Evolutionary conservation across 2,888 invertebrate species (phyloP).

Genomic region (Andrena marginata): DNA sequence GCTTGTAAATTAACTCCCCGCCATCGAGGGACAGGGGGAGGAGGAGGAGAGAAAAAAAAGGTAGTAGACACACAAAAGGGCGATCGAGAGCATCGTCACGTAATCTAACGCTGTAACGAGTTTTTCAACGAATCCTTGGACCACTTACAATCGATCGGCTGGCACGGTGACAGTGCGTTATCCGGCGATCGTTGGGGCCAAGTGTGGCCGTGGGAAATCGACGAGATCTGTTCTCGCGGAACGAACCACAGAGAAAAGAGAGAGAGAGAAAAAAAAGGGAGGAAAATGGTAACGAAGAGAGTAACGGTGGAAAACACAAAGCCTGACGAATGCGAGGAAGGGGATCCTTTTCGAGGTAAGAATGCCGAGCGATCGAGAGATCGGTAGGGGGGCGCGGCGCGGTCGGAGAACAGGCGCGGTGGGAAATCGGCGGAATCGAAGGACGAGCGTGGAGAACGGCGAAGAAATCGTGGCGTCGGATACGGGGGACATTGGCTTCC

Average conservation of each 20-base stretch:
- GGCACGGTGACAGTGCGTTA: slow-evolving; percentile 41
- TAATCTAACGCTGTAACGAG: slow-evolving; percentile 2
- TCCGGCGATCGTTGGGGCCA: neutral
- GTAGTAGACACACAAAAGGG: neutral
- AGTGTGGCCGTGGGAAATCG: slow-evolving; percentile 52
- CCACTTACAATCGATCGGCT: slow-evolving; percentile 60
- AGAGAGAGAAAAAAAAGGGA: slow-evolving; percentile 13
- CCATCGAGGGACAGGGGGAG: neutral
- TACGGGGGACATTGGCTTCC: slow-evolving; percentile 72
- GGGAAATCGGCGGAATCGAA: slow-evolving; percentile 61
- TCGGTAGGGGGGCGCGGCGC: slow-evolving; percentile 44
- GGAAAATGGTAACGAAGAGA: neutral
- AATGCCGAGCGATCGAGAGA: slow-evolving; percentile 56
- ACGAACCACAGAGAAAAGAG: neutral
- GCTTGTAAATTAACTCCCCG: slow-evolving; percentile 22
- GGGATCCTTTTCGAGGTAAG: slow-evolving; percentile 29
- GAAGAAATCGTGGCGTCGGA: slow-evolving; percentile 69
- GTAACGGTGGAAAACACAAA: slow-evolving; percentile 25
- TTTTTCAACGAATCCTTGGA: slow-evolving; percentile 49
- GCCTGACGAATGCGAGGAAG: slow-evolving; percentile 44
- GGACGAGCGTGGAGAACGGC: slow-evolving; percentile 71
- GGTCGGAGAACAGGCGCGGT: slow-evolving; percentile 28
- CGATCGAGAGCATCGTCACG: neutral
- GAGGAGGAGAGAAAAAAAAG: neutral
- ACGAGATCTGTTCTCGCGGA: slow-evolving; percentile 10